Base-by-base conservation (phyloP, 1,140 invertebrate genomes). In the Drosophila erecta region DNA sequence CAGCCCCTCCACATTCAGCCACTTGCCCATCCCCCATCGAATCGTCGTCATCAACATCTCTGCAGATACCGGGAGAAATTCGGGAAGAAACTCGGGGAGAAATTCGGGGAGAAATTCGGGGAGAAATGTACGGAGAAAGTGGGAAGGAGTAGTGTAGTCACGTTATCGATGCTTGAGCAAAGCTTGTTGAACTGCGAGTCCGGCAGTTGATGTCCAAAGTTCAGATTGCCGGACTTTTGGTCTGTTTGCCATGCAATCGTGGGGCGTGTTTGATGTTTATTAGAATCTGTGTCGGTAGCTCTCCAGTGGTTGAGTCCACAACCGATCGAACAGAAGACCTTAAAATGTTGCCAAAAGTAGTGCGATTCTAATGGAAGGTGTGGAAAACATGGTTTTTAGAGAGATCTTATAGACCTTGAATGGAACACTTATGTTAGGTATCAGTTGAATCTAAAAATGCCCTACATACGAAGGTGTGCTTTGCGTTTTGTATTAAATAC, bases 31-130 rank as follows among this genome's bases (percentile, higher is more conserved):
- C 10, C 20, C 14, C 47, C 59, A 69, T 69, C 78, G 56, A 69
- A 62, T 74, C 78, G 53, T 60, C 49, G 43, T 70, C 75, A 81
- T 54, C 69, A 22, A 64, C 72, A 61, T 35, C 61, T 38, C 53
- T 24, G 24, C 20, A 49, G 50, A 64, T 37, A 54, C 11, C 30
- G 10, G 62, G 49, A 33, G 47, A 55, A 54, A 20, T 15, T 30
- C 20, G 41, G 8, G 62, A 41, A 40, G 62, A 47, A 56, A 11
- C 24, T 33, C 62, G n/a, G 17, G 33, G 33, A 53, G 59, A 51
- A 65, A 53, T 46, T 67, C 17, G 17, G 10, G 62, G 49, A 33
- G 47, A 55, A 54, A 15, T 15, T 30, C 20, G 41, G 8, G 62
- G 50, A 40, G 62, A 47, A 56, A 14, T 33, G 40, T 49, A 20